Evolutionary conservation across 2,113 vertebrate species (phyloP).

Genomic region (Chloebia gouldiae): DNA sequence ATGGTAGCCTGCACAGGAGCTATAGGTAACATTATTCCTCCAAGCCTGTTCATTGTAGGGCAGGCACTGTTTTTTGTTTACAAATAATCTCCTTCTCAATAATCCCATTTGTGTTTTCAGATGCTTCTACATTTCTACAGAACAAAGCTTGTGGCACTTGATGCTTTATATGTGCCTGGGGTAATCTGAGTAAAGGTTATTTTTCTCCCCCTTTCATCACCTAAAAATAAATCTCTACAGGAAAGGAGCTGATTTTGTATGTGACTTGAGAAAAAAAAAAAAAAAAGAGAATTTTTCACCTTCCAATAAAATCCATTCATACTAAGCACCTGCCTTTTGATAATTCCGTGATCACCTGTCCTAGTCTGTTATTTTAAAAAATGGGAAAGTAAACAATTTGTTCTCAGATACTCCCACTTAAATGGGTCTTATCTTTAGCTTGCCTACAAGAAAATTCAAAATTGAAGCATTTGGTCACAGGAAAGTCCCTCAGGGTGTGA

Average conservation of each 20-base stretch:
- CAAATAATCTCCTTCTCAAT: neutral
- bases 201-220: neutral
- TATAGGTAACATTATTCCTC: neutral
- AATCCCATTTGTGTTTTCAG: neutral
- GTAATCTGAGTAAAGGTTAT: neutral
- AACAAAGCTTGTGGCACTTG: neutral
- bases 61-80: neutral
- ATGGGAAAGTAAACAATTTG: neutral
- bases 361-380: neutral
- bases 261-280: neutral
- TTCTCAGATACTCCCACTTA: neutral
- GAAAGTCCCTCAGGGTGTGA: neutral
- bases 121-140: neutral
- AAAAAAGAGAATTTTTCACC: neutral
- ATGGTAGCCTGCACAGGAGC: neutral
- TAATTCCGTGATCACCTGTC: neutral
- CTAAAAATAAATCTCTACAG: neutral
- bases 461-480: constrained; percentile 5
- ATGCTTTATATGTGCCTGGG: neutral
- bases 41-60: neutral
- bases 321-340: neutral
- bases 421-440: neutral
- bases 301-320: neutral
- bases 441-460: neutral
- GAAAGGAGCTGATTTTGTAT: neutral